Evolutionary conservation across 2,797 vertebrate genomes (phyloP), one percentile per base, ranked within the genome.

Genomic region (Darevskia mixta): DNA sequence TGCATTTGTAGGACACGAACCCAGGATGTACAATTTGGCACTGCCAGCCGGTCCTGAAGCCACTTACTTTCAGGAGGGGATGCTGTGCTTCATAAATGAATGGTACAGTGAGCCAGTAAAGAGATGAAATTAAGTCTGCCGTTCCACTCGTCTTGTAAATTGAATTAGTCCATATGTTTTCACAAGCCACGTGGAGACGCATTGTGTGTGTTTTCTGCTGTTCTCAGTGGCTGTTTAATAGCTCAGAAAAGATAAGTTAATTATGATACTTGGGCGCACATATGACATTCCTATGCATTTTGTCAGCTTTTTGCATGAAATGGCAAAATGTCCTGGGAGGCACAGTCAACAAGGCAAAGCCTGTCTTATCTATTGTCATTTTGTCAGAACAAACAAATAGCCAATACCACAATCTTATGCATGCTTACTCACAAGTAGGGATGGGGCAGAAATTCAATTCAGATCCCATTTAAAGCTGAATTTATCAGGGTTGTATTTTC

Each of bases 181-280:
- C 32, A 13, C 9, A 55, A 25, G 32, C 83, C 86, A 61, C 64
- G 58, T 89, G 87, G 89, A 92, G 93, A 90, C 18, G 10, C 88
- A 89, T 73, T 84, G 73, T 85, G 80, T 86, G 71, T 85, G 80
- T 85, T 77, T 92, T 94, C 79, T 94, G 32, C 73, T 93, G 85
- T 11, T 90, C 81, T 91, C 77, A 89, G 83, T 93, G 81, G 88
- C 87, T 90, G 89, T 90, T 94, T 91, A 89, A 88, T 38, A 95
- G 64, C 86, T 93, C 25, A 25, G 81, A 90, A 90, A 93, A 90
- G 88, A 94, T 85, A 92, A 82, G 79, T 93, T 93, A 93, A 95
- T 94, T 95, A 90, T 43, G 87, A 88, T 85, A 10, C 78, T 94
- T 86, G 11, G 81, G 23, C 90, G 78, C 79, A 90, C 82, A 23